Base-by-base conservation (phyloP, 1,140 invertebrate genomes). In the Ceratosolen fusciceps region DNA sequence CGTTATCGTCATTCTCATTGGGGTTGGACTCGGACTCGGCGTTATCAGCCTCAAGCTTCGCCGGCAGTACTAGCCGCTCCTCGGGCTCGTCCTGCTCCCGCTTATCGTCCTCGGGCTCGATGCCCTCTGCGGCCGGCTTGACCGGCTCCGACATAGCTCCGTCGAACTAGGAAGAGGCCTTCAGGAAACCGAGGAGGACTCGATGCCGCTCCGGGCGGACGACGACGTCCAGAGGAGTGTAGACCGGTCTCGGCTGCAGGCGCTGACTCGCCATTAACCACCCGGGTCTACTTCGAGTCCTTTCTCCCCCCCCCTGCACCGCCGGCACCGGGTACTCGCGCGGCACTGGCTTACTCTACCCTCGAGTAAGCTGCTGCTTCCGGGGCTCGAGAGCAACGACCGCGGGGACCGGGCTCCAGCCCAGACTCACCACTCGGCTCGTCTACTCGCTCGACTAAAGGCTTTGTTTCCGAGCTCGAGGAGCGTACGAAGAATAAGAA, bases 101-200 rank as follows among this genome's bases (percentile, higher is more conserved):
- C 26, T 73, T 14, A 0, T 19, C 26, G n/a, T 49, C 39, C 67
- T 71, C 39, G 2, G 71, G 52, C 56, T 60, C 54, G 0, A 54
- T 54, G 10, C 39, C 16, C 3, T 65, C 73, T 2, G 43, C 5
- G 52, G 56, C 43, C 52, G 68, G 76, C 68, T 77, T 54, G 7
- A 54, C 54, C 67, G 67, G 60, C 54, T 71, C 76, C 71, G 76
- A 71, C 76, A 77, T 77, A 54, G 49, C 52, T 49, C 34, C 21
- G 26, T 24, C 54, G 29, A 19, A 14, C 43, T 52, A 56, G 34
- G 9, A 58, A 70, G 58, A 77, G 39, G 21, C 3, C 19, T 47
- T 21, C 2, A 34, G 31, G 49, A 12, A 9, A 54, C n/a, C 21
- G 12, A 56, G 31, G 16, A 70, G 65, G n/a, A n/a, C n/a, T 31